Base-by-base conservation (phyloP, 2,113 vertebrate species). In the Cardinalis cardinalis region DNA sequence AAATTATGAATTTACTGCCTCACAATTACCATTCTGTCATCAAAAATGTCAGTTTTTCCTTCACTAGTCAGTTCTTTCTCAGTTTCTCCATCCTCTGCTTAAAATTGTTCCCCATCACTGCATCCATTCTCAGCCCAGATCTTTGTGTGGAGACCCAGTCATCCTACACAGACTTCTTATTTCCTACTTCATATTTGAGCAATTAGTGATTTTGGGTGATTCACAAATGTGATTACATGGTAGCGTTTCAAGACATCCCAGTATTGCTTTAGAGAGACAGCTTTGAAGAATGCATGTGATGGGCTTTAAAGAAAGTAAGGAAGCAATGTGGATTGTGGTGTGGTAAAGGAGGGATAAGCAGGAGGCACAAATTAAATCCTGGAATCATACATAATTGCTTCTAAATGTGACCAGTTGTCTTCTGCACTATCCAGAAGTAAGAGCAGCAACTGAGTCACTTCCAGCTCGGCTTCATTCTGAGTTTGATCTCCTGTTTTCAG, bases 401-500 rank as follows among this genome's bases (percentile, higher is more conserved):
- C 43, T 81, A 28, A 63, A 31, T 68, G 20, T 52, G 74, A 32
- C 46, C 1, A 0, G 13, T 44, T 65, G 26, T 11, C 28, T 91
- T 90, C 53, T 82, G 78, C 0, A 0, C 60, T 89, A 21, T 36
- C 28, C 49, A 44, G 49, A 74, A 80, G 14, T 41, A 56, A 77
- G 24, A 68, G 21, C 48, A 81, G 26, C n/a, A 55, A 48, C 26
- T 0, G 0, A 6, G 29, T 80, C 1, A 1, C 38, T 78, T 74
- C 52, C 44, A 75, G 31, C 49, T 74, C 11, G 0, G 21, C 43
- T 66, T 80, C 6, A 8, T 81, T 75, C 36, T 49, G 44, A 44
- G 29, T 65, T 64, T 4, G 0, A 12, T 69, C 25, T 85, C 63
- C 36, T 18, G 2, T 71, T 71, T 71, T n/a, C 49, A 77, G 56